Conservation (phyloP, 2,888 invertebrate species). For the Phyllotreta cruciferae region DNA sequence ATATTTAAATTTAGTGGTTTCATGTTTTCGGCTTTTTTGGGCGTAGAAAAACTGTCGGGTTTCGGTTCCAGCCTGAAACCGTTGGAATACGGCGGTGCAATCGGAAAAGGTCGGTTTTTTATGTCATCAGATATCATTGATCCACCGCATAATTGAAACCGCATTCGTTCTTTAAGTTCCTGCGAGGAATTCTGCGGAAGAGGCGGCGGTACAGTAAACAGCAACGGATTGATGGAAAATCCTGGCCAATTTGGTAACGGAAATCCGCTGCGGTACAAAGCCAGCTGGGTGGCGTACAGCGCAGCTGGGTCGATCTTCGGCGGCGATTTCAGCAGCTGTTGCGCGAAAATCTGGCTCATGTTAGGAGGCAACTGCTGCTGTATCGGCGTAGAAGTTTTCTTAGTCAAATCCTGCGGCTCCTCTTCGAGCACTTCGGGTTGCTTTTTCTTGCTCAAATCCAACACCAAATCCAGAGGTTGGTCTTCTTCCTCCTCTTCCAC, state of each 20-base stretch:
- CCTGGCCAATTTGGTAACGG: constrained; percentile 60
- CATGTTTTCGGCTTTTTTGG: constrained; percentile 60
- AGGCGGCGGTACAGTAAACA: constrained; percentile 66
- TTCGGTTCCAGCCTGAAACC: constrained; percentile 47
- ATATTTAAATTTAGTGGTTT: constrained; percentile 62
- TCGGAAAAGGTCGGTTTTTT: constrained; percentile 45
- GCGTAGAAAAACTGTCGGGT: constrained; percentile 41
- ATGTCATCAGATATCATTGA: constrained; percentile 65
- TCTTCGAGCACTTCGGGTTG: constrained; percentile 46
- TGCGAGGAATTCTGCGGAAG: constrained; percentile 66
- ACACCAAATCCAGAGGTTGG: constrained; percentile 63
- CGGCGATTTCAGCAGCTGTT: constrained; percentile 71
- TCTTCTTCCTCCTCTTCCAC: constrained; percentile 47
- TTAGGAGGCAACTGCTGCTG: constrained; percentile 40
- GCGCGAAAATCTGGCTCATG: constrained; percentile 65
- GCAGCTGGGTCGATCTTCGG: constrained; percentile 69
- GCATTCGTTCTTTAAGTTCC: constrained; percentile 73
- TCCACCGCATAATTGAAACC: constrained; percentile 74
- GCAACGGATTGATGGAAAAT: constrained; percentile 71
- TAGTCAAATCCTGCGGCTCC: constrained; percentile 61
- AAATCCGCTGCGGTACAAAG: constrained; percentile 67
- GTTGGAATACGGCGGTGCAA: constrained; percentile 40
- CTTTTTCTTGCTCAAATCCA: constrained; percentile 83
- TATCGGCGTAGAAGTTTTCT: constrained; percentile 57
- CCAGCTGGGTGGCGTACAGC: constrained; percentile 68